A percentile compares a stretch with the other conserved stretches of the same genome.
Evolutionary conservation across 1,140 invertebrate species (phyloP).

Genomic region (Spodoptera frugiperda): DNA sequence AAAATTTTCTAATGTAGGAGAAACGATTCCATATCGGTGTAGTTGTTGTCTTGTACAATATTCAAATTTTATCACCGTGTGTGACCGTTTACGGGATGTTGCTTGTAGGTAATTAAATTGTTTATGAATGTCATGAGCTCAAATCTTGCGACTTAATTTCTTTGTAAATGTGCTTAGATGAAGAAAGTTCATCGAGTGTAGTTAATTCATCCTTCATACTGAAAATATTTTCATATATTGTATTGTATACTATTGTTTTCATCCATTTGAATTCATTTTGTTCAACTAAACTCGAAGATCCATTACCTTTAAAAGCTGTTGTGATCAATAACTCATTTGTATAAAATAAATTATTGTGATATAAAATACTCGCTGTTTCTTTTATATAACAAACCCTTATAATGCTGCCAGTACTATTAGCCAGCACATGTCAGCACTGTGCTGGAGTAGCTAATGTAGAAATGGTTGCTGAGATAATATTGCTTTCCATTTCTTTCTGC

Average conservation of each 20-base stretch:
- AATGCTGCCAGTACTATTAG: too few species aligned
- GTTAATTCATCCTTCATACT: conserved; percentile 44
- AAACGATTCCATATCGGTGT: conserved; percentile 36
- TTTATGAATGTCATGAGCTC: conserved; percentile 46
- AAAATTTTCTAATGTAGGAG: conserved; percentile 21
- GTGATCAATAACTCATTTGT: conserved; percentile 83
- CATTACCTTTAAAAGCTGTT: conserved; percentile 79
- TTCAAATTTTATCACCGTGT: conserved; percentile 43
- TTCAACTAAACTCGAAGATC: conserved; percentile 54
- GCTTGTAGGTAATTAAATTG: conserved; percentile 46
- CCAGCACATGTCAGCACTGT: too few species aligned
- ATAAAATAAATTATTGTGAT: conserved; percentile 86
- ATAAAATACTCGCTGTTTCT: conserved; percentile 64
- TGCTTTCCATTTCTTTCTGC: too few species aligned
- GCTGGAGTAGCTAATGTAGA: too few species aligned
- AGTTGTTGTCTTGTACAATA: conserved; percentile 40
- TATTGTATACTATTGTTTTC: conserved; percentile 51
- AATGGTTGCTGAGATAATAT: too few species aligned
- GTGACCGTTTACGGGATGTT: conserved; percentile 46
- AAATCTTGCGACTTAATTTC: conserved; percentile 47
- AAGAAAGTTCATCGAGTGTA: conserved; percentile 32
- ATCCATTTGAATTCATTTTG: conserved; percentile 65
- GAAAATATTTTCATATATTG: conserved; percentile 44
- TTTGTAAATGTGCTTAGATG: conserved; percentile 47
- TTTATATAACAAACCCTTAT: conserved; percentile 21